Evolutionary conservation across 1,140 invertebrate genomes (phyloP).

Genomic region (Tribolium castaneum): DNA sequence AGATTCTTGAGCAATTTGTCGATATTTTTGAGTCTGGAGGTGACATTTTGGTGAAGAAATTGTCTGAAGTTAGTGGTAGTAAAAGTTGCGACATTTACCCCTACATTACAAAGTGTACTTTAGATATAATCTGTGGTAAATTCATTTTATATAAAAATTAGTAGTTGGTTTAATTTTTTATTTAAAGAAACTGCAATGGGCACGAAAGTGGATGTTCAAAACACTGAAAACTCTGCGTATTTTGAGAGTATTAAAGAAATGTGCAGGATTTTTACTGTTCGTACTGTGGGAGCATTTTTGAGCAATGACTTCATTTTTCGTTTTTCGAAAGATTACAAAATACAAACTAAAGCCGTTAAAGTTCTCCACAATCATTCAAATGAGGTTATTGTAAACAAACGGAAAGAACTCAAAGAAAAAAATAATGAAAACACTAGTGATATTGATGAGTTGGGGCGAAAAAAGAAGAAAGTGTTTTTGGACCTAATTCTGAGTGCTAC

Average conservation of each 20-base stretch:
- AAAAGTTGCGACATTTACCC: slow-evolving; percentile 72
- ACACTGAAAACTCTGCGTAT: slow-evolving; percentile 77
- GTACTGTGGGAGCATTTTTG: slow-evolving; percentile 62
- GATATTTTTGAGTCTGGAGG: slow-evolving; percentile 77
- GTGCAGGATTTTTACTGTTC: slow-evolving; percentile 59
- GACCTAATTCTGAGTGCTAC: slow-evolving; percentile 76
- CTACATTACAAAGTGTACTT: slow-evolving; percentile 72
- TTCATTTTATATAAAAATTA: background rate
- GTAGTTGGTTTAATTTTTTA: background rate
- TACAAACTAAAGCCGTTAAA: slow-evolving; percentile 68
- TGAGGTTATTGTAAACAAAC: slow-evolving; percentile 66
- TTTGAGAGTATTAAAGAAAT: slow-evolving; percentile 75
- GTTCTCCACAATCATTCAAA: slow-evolving; percentile 77
- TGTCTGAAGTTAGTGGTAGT: slow-evolving; percentile 66
- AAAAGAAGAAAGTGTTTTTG: slow-evolving; percentile 26
- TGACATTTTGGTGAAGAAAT: slow-evolving; percentile 68
- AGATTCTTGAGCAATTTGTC: slow-evolving; percentile 81
- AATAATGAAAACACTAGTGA: background rate
- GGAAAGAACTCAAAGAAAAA: slow-evolving; percentile 55
- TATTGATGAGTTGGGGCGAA: slow-evolving; percentile 12
- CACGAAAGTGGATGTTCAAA: slow-evolving; percentile 74
- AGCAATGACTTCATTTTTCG: slow-evolving; percentile 46
- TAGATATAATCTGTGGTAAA: slow-evolving; percentile 76
- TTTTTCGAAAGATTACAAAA: slow-evolving; percentile 49
- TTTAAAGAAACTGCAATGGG: slow-evolving; percentile 77